These are phyloP conservation scores for Agrochola lychnidis DNA, from an alignment of 2,888 invertebrate genomes.

Conservation along the genomic window DNA sequence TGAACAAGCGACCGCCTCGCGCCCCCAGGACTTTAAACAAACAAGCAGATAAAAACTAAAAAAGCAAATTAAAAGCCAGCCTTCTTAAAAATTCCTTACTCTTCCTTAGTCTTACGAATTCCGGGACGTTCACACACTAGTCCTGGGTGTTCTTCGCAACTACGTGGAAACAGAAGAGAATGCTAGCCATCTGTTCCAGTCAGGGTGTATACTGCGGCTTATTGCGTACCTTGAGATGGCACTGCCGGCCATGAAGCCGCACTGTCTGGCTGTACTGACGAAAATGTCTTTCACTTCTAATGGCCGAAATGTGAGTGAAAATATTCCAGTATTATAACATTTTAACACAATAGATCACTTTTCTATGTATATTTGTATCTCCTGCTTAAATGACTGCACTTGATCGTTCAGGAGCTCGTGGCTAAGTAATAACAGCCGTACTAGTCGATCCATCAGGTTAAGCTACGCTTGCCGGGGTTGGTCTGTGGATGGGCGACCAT, in stretches of 20 bases:
- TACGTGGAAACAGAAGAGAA: constrained; percentile 87
- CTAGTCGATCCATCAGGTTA: no score
- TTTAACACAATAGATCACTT: not conserved
- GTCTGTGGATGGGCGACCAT: no score
- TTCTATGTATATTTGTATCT: not conserved
- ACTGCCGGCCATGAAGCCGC: constrained; percentile 84
- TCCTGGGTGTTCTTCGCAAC: constrained; percentile 82
- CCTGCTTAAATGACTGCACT: not conserved
- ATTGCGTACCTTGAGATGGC: constrained; percentile 87
- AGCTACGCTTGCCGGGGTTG: no score
- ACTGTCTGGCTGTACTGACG: constrained; percentile 84
- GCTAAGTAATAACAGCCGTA: no score
- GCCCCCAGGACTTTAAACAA: no score
- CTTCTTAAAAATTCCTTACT: not conserved
- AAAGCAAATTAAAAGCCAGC: not conserved
- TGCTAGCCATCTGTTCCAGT: constrained; percentile 82
- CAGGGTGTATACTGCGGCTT: constrained; percentile 84
- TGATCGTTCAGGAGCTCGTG: no score
- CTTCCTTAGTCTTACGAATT: constrained; percentile 84
- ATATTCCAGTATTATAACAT: not conserved
- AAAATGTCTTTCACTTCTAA: constrained; percentile 85
- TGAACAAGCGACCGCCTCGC: no score
- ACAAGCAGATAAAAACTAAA: no score
- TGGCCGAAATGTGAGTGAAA: constrained; percentile 82
- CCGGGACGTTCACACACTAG: constrained; percentile 84